Evolutionary conservation across 2,797 vertebrate genomes (phyloP).

Genomic region (Dendrocincla tyrannina): DNA sequence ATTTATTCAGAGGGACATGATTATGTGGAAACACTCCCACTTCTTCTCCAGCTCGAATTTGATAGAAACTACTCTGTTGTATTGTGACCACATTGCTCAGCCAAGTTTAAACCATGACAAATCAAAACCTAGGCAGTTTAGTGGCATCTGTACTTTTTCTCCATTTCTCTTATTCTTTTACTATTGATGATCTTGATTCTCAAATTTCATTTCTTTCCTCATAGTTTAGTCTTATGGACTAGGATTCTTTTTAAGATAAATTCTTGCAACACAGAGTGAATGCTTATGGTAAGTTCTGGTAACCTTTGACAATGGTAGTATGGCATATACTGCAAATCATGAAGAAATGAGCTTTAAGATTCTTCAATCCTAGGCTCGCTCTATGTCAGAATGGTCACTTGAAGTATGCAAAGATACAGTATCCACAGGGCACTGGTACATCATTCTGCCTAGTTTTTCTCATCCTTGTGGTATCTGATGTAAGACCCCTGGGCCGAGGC

Average conservation of each 20-base stretch:
- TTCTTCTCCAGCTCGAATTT: not conserved
- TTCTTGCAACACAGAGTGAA: not conserved
- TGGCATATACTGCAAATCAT: not conserved
- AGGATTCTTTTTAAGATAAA: not conserved
- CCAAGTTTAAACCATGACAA: not conserved
- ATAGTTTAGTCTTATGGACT: not conserved
- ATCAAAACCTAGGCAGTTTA: not conserved
- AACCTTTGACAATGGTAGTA: not conserved
- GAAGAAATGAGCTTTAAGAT: not conserved
- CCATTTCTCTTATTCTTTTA: not conserved
- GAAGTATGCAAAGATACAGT: not conserved
- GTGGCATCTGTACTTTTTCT: not conserved
- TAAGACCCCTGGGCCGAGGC: not conserved
- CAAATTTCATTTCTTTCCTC: not conserved
- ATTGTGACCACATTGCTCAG: not conserved
- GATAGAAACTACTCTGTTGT: not conserved
- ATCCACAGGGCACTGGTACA: not conserved
- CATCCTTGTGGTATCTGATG: not conserved
- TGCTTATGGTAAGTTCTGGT: not conserved
- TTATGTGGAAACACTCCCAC: not conserved
- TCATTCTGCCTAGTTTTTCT: not conserved
- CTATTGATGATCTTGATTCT: not conserved
- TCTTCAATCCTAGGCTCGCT: not conserved
- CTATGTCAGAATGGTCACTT: not conserved
- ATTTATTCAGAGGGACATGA: not conserved